Base-by-base conservation (phyloP, 2,797 vertebrate species). In the Naso thynnoides region DNA sequence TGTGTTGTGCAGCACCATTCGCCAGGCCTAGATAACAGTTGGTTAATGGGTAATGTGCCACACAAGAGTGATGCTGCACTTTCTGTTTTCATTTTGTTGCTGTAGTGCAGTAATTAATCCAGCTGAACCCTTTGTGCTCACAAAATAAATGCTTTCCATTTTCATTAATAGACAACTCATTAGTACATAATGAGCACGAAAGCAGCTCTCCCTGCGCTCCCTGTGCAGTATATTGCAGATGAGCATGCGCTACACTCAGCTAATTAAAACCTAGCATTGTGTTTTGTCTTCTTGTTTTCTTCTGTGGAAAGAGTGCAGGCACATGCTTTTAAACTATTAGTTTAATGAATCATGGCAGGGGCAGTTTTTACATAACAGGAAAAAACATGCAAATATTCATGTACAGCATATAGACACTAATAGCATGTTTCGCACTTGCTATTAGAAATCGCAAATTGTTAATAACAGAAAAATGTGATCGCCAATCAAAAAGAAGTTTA, bases 81-180 rank as follows among this genome's bases (percentile, higher is more conserved):
- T 88, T 90, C 89, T 88, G 90, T 92, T 93, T 94, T 93, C 92
- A 92, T 94, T 92, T 89, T 90, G 88, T 82, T 88, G 90, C 90
- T 89, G 91, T 91, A 93, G 93, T 90, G 91, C 92, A 93, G 92
- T 94, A 94, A 94, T 94, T 94, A 95, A 94, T 95, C 93, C 93
- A 90, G 88, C 91, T 91, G 91, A 94, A 93, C 89, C 92, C 92
- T 93, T 92, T 92, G 93, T 91, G 91, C 90, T 91, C 81, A 62
- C 91, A 93, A 93, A 95, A 94, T 94, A 95, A 95, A 94, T 94
- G 94, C 92, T 94, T 94, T 95, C 92, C 91, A 91, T 94, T 94
- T 94, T 94, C 93, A 95, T 94, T 95, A 94, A 94, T 94, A 94
- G 94, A 94, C 93, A 94, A 94, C 90, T 95, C 94, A 95, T 95